Evolutionary conservation across 2,113 vertebrate genomes (phyloP).

Genomic region (Anarhynchus alexandrinus): DNA sequence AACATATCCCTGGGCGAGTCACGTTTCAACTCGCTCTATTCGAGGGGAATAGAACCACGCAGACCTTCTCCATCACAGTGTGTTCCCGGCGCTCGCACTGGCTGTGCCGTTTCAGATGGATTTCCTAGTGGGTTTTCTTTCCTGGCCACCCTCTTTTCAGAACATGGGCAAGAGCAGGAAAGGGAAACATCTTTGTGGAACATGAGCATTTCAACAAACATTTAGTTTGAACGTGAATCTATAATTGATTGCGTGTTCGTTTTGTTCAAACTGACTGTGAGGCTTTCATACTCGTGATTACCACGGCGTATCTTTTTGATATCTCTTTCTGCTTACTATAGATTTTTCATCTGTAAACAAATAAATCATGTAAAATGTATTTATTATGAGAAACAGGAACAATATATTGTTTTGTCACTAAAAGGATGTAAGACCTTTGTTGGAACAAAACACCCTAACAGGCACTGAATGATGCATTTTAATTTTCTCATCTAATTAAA

Average conservation of each 20-base stretch:
- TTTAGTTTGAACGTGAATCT: not conserved
- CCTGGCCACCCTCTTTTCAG: not conserved
- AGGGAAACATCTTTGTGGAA: not conserved
- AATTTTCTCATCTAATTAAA: conserved; percentile 15
- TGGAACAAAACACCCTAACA: conserved; percentile 12
- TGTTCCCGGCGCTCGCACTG: not conserved
- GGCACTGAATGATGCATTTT: not conserved
- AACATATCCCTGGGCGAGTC: not conserved
- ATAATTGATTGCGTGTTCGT: not conserved
- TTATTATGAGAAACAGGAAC: not conserved
- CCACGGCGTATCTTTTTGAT: not conserved
- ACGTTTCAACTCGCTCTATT: rapidly evolving
- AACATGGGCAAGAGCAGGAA: not conserved
- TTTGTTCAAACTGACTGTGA: not conserved
- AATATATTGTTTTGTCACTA: not conserved
- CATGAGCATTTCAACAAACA: not conserved
- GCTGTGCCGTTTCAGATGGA: not conserved
- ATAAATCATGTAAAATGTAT: not conserved
- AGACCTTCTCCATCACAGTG: not conserved
- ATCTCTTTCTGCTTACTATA: not conserved
- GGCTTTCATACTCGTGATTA: not conserved
- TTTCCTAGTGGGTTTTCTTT: not conserved
- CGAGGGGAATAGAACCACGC: rapidly evolving
- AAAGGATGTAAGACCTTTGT: not conserved
- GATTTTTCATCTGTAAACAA: not conserved